phyloP scores from a whole-genome alignment of 2,888 invertebrate genomes.

The Willowsia nigromaculata region DNA sequence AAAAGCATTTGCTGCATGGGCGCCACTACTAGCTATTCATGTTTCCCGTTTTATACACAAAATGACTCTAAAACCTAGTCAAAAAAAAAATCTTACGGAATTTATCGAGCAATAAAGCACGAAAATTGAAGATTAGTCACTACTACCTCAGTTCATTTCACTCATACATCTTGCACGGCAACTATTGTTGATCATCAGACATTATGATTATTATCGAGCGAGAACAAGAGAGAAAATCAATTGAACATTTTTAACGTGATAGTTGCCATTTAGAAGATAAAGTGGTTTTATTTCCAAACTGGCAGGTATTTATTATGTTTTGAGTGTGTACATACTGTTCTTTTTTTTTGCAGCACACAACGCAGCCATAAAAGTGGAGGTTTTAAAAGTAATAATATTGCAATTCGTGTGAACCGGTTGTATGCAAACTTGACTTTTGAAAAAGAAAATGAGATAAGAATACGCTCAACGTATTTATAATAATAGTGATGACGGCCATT shows the following conservation, averaged over 20 bases:
- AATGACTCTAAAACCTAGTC: slow-evolving; percentile 14
- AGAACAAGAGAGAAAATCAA: slow-evolving; percentile 44
- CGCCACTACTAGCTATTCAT: slow-evolving; percentile 52
- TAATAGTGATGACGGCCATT: slow-evolving; percentile 7
- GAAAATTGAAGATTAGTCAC: slow-evolving; percentile 11
- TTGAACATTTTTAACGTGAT: neutral
- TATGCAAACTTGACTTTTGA: neutral
- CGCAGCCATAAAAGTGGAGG: neutral
- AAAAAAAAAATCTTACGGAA: slow-evolving; percentile 20
- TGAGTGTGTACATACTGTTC: neutral
- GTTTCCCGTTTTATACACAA: slow-evolving; percentile 11
- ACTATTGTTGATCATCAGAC: neutral
- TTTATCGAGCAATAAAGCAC: slow-evolving; percentile 64
- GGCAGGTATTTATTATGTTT: slow-evolving; percentile 58
- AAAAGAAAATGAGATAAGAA: neutral
- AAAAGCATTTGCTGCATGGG: neutral
- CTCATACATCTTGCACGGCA: neutral
- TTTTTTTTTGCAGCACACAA: neutral
- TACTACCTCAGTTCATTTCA: slow-evolving; percentile 19
- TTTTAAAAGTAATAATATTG: slow-evolving; percentile 11
- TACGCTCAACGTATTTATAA: neutral
- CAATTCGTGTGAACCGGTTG: slow-evolving; percentile 39
- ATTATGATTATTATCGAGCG: slow-evolving; percentile 3
- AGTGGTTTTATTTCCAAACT: slow-evolving; percentile 49
- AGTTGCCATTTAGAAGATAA: slow-evolving; percentile 31